Evolutionary conservation across 2,113 vertebrate genomes (phyloP), one percentile per base, ranked within the genome.

Genomic region (Onychorhynchus coronatus): DNA sequence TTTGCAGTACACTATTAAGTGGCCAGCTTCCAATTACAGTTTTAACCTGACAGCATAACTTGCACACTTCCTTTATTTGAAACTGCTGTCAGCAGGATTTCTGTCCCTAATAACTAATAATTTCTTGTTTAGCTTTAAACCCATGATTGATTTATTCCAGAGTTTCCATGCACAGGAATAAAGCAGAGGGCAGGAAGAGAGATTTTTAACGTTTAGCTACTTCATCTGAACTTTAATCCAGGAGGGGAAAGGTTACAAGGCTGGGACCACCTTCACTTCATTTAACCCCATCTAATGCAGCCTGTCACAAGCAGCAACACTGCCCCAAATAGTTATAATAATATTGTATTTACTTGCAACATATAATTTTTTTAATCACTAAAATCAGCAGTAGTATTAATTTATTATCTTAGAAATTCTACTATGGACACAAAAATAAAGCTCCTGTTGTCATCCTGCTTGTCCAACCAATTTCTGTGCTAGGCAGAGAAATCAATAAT

Each of bases 121-220:
- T 84, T 88, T 70, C 72, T 93, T 95, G 55, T 78, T 93, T 92
- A 90, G 76, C 35, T 92, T 93, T 77, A 91, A 91, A 86, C 17
- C 59, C 55, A 74, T 46, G 50, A 84, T 3, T 67, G 67, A 95
- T 94, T 94, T 86, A 91, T 50, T 9, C 13, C 65, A 80, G 25
- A 12, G 9, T 55, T 91, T 83, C 52, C 33, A 52, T 15, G 11
- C 20, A 31, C 3, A 21, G 47, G 44, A 72, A 82, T 78, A 82
- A 93, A 74, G 65, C 11, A 37, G 2, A 81, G 19, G 12, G 47
- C 1, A 6, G 39, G 24, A 58, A 77, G 39, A 46, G 37, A 81
- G 35, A 50, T 65, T 74, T 86, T 39, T 21, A 24, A 44, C n/a
- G 19, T 19, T 92, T 31, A 23, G 39, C 27, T 56, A 61, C 52